These are phyloP conservation scores for Nomada goodeniana DNA, from an alignment of 2,888 invertebrate genomes.

Conservation along the genomic window DNA sequence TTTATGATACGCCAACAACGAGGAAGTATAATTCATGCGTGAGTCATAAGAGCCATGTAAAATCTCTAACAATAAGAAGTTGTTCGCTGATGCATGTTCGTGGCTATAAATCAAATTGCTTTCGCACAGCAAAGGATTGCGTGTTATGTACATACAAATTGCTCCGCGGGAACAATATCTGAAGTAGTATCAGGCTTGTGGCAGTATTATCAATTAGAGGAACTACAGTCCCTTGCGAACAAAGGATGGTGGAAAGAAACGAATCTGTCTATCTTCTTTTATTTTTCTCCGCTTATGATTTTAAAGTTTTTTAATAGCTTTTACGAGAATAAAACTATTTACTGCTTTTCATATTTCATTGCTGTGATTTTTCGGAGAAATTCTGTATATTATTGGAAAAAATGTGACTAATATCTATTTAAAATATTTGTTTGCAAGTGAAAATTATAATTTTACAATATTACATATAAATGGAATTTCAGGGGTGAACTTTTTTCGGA, in stretches of 20 bases:
- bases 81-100: slow-evolving; percentile 16
- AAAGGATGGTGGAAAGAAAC: slow-evolving; percentile 8
- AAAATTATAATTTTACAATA: too few species aligned
- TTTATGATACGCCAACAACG: slow-evolving; percentile 14
- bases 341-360: too few species aligned
- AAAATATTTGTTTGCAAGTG: too few species aligned
- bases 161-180: slow-evolving; percentile 40
- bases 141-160: slow-evolving; percentile 36
- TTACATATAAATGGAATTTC: too few species aligned
- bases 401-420: too few species aligned
- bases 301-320: background rate
- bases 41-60: slow-evolving; percentile 35
- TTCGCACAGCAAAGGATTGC: slow-evolving; percentile 35
- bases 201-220: slow-evolving; percentile 30
- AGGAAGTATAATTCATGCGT: slow-evolving; percentile 51
- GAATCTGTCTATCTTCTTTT: background rate
- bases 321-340: too few species aligned
- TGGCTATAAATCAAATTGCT: slow-evolving; percentile 44
- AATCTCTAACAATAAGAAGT: slow-evolving; percentile 41
- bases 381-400: too few species aligned
- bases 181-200: slow-evolving; percentile 31
- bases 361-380: too few species aligned
- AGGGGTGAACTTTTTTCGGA: too few species aligned
- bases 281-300: background rate
- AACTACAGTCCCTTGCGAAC: slow-evolving; percentile 3